Conservation (phyloP, 2,797 vertebrate genomes). For the Prunella strophiata region DNA sequence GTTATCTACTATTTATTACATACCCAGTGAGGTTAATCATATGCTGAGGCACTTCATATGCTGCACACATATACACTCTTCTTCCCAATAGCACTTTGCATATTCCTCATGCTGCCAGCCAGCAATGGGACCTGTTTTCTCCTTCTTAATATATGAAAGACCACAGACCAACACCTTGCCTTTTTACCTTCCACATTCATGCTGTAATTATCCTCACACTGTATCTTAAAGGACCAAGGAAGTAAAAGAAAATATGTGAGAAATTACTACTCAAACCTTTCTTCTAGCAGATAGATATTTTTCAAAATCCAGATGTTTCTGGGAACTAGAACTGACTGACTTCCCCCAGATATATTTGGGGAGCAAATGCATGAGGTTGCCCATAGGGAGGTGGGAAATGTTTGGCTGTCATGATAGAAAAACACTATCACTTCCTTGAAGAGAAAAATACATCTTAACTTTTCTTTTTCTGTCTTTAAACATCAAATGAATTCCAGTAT, state of each 20-base stretch:
- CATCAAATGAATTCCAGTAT: not conserved
- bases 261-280: not conserved
- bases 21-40: slow-evolving; percentile 71
- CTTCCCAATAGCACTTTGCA: slow-evolving; percentile 65
- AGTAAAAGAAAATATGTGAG: not conserved
- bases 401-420: not conserved
- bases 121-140: slow-evolving; percentile 6
- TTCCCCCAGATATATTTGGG: not conserved
- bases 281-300: not conserved
- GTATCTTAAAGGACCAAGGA: slow-evolving; percentile 16
- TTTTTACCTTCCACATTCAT: not conserved
- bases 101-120: slow-evolving; percentile 53
- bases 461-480: not conserved
- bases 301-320: not conserved
- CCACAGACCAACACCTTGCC: not conserved
- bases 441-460: not conserved
- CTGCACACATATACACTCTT: slow-evolving; percentile 54
- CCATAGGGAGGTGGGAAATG: not conserved
- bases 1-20: slow-evolving; percentile 78
- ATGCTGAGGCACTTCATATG: slow-evolving; percentile 69
- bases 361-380: not conserved
- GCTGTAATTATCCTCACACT: not conserved
- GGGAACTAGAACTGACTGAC: not conserved
- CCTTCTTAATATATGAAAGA: not conserved
- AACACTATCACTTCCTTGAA: not conserved